A percentile compares a stretch with the other conserved stretches of the same genome.
phyloP scores from a whole-genome alignment of 2,113 vertebrate genomes.

The Delphinapterus leucas region DNA sequence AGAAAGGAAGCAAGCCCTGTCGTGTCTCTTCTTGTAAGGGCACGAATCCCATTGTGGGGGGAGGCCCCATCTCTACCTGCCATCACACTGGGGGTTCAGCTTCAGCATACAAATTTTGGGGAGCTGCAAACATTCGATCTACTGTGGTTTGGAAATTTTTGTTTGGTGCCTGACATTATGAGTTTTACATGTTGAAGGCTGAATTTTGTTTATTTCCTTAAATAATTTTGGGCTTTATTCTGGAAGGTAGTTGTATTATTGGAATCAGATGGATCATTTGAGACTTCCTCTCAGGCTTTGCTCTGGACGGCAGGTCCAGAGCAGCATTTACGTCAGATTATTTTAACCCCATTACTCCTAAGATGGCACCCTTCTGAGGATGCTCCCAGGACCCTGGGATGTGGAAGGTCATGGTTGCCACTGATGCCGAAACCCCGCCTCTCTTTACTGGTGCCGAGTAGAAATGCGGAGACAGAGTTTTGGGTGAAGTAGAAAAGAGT shows the following conservation, averaged over 20 bases:
- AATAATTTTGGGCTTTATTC: not conserved
- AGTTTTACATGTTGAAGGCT: not conserved
- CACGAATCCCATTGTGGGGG: not conserved
- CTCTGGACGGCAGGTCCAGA: not conserved
- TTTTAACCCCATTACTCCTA: fast-evolving
- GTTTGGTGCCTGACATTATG: not conserved
- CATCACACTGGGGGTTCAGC: not conserved
- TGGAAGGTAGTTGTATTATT: fast-evolving
- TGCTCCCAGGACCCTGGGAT: fast-evolving
- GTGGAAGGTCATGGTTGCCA: not conserved
- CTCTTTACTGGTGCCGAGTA: not conserved
- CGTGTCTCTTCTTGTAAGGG: fast-evolving
- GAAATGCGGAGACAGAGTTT: not conserved
- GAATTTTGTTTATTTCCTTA: not conserved
- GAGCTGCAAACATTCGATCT: not conserved
- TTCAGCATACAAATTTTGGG: not conserved
- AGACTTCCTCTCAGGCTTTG: not conserved
- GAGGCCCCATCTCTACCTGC: fast-evolving
- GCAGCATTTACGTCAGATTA: fast-evolving
- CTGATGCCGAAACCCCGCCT: not conserved
- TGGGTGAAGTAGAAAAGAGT: not conserved
- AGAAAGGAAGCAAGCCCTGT: not conserved
- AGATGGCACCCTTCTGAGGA: fast-evolving
- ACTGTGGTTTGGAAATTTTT: not conserved
- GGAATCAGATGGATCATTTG: not conserved